Percentiles rank a stretch among this genome's conserved stretches.
phyloP scores from a whole-genome alignment of 2,797 vertebrate genomes.

The Sebastes trivittatus region DNA sequence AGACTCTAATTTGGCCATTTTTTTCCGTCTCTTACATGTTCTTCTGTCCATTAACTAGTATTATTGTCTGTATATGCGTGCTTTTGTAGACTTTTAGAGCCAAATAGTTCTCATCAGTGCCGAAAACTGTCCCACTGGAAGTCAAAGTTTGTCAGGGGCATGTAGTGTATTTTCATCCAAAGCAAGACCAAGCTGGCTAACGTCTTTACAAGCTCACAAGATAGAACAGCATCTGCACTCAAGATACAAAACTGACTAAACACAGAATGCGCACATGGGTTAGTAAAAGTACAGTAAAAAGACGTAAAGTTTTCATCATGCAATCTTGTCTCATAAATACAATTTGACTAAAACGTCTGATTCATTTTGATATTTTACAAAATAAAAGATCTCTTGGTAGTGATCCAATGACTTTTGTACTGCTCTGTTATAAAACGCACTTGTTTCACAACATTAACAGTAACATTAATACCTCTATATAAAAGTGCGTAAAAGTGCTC shows the following conservation, averaged over 20 bases:
- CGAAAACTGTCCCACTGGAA: neutral
- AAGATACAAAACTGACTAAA: neutral
- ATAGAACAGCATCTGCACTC: neutral
- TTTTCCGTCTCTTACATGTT: too few species aligned
- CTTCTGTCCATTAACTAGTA: too few species aligned
- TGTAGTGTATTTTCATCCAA: neutral
- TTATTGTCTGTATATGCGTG: too few species aligned
- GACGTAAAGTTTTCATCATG: neutral
- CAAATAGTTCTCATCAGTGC: neutral
- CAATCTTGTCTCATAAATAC: neutral
- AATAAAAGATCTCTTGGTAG: neutral
- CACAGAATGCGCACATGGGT: neutral
- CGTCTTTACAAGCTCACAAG: neutral
- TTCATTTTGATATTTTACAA: neutral
- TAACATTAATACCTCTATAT: constrained; percentile 10
- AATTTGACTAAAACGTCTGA: neutral
- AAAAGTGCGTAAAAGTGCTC: constrained; percentile 49
- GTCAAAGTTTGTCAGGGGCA: neutral
- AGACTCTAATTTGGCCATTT: too few species aligned
- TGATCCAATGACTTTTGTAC: neutral
- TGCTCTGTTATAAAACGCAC: neutral
- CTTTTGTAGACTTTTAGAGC: neutral
- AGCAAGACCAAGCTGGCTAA: neutral
- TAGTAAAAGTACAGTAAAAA: neutral
- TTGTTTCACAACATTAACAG: constrained; percentile 1